Percentiles rank a stretch among this genome's conserved stretches.
Evolutionary conservation across 2,888 invertebrate genomes (phyloP).

Genomic region (Lydus trimaculatus): DNA sequence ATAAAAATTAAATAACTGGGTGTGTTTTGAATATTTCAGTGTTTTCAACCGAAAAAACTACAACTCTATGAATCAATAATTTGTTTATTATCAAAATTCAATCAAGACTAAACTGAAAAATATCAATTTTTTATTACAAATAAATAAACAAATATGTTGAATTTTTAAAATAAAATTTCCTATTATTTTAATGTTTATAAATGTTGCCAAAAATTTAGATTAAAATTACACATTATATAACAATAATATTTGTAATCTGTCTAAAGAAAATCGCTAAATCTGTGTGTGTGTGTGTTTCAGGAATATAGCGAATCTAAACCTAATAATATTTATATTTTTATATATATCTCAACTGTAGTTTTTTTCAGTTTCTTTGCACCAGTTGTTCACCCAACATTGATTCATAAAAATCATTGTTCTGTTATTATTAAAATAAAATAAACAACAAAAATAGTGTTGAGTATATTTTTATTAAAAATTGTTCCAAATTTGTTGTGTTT

Average conservation of each 20-base stretch:
- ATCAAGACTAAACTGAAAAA: too few species aligned
- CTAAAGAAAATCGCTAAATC: conserved; percentile 20
- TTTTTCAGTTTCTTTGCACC: conserved; percentile 31
- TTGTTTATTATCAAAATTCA: not conserved
- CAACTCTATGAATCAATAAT: not conserved
- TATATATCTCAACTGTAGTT: conserved; percentile 12
- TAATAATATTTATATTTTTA: conserved; percentile 13
- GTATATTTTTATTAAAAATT: not conserved
- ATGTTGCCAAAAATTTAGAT: conserved; percentile 14
- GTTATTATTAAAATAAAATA: too few species aligned
- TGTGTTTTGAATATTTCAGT: too few species aligned
- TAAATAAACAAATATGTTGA: too few species aligned
- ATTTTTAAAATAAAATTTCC: too few species aligned
- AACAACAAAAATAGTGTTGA: not conserved
- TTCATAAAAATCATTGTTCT: not conserved
- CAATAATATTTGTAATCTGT: conserved; percentile 24
- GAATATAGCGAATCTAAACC: conserved; percentile 27
- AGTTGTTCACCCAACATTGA: conserved; percentile 13
- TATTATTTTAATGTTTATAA: not conserved
- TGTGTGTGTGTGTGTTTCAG: conserved; percentile 24
- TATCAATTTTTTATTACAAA: too few species aligned
- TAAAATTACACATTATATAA: conserved; percentile 22
- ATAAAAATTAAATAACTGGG: too few species aligned
- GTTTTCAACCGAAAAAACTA: too few species aligned
- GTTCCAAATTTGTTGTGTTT: too few species aligned